Conservation (phyloP, 35 echinoderm and acorn worm species). For the Heliocidaris erythrogramma region DNA sequence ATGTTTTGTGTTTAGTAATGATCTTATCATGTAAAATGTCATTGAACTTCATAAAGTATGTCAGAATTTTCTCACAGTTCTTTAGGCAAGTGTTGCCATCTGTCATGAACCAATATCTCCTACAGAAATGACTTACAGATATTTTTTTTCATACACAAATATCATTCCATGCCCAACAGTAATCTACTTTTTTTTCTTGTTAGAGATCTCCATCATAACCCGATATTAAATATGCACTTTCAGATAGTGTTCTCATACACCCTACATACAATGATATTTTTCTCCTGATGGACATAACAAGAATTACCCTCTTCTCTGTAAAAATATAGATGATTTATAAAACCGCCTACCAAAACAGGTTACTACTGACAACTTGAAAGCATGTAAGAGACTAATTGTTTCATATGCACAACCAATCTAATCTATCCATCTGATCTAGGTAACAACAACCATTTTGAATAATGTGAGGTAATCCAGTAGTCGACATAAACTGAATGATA, state of each 20-base stretch:
- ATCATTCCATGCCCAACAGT: too few relatives aligned
- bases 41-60: neutral
- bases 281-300: too few relatives aligned
- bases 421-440: neutral
- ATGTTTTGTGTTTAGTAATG: neutral
- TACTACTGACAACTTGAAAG: neutral
- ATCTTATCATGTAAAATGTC: neutral
- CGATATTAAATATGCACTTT: too few relatives aligned
- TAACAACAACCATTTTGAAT: neutral
- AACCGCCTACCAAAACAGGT: neutral
- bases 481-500: too few relatives aligned
- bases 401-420: neutral
- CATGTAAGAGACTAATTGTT: neutral
- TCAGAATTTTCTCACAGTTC: neutral
- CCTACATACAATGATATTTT: too few relatives aligned
- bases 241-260: too few relatives aligned
- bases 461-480: too few relatives aligned
- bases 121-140: neutral
- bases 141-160: too few relatives aligned
- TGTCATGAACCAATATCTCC: neutral
- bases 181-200: too few relatives aligned
- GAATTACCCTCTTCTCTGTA: neutral
- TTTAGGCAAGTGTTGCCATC: neutral
- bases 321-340: neutral
- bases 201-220: too few relatives aligned